Evolutionary conservation across 2,888 invertebrate genomes (phyloP).

Genomic region (Erebia epiphron): DNA sequence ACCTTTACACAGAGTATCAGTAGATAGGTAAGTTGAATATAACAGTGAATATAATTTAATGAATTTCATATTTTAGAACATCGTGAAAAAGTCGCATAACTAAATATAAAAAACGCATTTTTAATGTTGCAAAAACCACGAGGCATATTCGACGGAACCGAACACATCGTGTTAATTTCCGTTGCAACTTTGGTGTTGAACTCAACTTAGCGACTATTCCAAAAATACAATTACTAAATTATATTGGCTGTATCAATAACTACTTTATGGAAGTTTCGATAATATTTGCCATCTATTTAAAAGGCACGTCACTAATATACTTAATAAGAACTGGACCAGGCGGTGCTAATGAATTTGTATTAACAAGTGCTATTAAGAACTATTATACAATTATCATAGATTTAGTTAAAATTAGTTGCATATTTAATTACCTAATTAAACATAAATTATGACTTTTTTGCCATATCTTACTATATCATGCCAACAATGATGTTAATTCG

Average conservation of each 20-base stretch:
- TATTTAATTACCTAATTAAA: conserved; percentile 7
- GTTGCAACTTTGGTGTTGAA: no score
- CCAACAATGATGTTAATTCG: conserved; percentile 1
- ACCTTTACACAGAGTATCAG: background rate
- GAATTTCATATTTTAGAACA: background rate
- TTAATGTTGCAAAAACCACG: no score
- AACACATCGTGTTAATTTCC: no score
- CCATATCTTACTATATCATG: background rate
- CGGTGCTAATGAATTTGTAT: background rate
- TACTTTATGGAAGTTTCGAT: background rate
- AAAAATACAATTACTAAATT: no score
- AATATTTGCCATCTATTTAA: conserved; percentile 8
- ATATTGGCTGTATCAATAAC: no score
- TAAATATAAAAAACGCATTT: no score
- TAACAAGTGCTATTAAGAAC: background rate
- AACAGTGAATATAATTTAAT: conserved; percentile 12
- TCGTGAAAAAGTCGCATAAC: no score
- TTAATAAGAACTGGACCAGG: conserved; percentile 12
- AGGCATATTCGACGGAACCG: no score
- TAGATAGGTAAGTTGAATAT: background rate
- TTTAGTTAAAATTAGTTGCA: conserved; percentile 15
- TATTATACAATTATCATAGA: background rate
- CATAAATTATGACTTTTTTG: background rate
- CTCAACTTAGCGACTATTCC: no score
- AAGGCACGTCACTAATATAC: background rate